A percentile compares a stretch with the other conserved stretches of the same genome.
Conservation (phyloP, 2,888 invertebrate genomes). For the Euclidia mi region DNA sequence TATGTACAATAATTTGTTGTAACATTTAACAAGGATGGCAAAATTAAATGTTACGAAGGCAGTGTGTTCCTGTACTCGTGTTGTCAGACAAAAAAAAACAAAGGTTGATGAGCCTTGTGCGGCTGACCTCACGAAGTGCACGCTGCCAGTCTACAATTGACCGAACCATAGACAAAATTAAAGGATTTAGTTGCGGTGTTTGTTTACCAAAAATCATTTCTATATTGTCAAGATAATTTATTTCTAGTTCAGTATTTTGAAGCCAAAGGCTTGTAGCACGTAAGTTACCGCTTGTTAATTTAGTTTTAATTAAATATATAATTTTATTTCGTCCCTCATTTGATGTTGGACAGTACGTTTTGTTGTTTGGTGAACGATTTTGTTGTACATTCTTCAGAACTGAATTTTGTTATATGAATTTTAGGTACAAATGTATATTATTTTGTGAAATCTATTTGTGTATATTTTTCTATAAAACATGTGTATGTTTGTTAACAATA, state of each 20-base stretch:
- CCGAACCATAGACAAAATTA: too few relatives aligned
- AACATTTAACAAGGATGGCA: too few relatives aligned
- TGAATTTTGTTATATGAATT: constrained; percentile 2
- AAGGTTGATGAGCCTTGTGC: too few relatives aligned
- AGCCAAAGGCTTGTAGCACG: constrained; percentile 33
- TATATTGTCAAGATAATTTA: constrained; percentile 16
- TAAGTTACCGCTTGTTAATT: constrained; percentile 32
- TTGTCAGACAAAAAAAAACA: too few relatives aligned
- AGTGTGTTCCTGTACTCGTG: too few relatives aligned
- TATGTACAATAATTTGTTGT: too few relatives aligned
- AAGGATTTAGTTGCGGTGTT: too few relatives aligned
- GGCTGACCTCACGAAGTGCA: too few relatives aligned
- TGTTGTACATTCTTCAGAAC: constrained; percentile 7
- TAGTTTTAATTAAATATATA: constrained; percentile 14
- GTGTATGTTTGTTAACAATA: not conserved
- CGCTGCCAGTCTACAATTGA: too few relatives aligned
- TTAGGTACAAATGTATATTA: not conserved
- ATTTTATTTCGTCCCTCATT: constrained; percentile 15
- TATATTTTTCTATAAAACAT: constrained; percentile 10
- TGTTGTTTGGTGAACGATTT: not conserved
- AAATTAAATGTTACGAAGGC: too few relatives aligned
- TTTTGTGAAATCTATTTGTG: constrained; percentile 1
- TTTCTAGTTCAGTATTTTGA: constrained; percentile 32
- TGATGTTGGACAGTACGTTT: constrained; percentile 10
- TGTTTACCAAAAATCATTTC: not conserved